A percentile compares a stretch with the other conserved stretches of the same genome.
These are phyloP conservation scores for Pseudomyrmex concolor DNA, from an alignment of 1,140 invertebrate species.

Conservation along the genomic window DNA sequence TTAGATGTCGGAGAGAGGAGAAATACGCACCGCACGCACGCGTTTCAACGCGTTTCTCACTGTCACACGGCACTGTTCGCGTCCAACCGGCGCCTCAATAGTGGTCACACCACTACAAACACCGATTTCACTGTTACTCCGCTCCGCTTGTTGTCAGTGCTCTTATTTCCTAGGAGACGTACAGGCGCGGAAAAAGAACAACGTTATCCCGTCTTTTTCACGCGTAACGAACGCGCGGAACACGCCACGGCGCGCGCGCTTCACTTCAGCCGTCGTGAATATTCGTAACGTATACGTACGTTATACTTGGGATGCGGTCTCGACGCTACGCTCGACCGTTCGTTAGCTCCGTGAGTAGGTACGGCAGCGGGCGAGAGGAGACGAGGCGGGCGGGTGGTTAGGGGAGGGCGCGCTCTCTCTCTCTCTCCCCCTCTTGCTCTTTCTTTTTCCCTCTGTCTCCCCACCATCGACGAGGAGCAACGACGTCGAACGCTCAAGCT, in stretches of 20 bases:
- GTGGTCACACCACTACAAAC: conserved; percentile 37
- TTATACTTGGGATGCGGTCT: conserved; percentile 84
- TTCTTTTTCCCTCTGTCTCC: conserved; percentile 77
- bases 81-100: background rate
- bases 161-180: conserved; percentile 19
- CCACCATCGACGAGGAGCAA: conserved; percentile 66
- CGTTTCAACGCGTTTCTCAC: conserved; percentile 64
- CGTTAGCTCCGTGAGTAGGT: conserved; percentile 82
- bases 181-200: background rate
- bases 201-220: conserved; percentile 52
- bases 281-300: conserved; percentile 69
- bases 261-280: conserved; percentile 64
- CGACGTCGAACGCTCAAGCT: conserved; percentile 48
- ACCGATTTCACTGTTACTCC: conserved; percentile 29
- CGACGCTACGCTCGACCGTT: conserved; percentile 83
- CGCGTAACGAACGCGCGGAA: conserved; percentile 60
- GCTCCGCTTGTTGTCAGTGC: conserved; percentile 36
- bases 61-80: conserved; percentile 41
- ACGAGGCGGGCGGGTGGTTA: conserved; percentile 69
- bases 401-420: conserved; percentile 77
- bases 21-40: conserved; percentile 64
- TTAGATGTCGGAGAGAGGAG: conserved; percentile 52
- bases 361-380: conserved; percentile 65
- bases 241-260: conserved; percentile 50
- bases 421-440: conserved; percentile 76